Evolutionary conservation across 2,888 invertebrate genomes (phyloP), one percentile per base, ranked within the genome.

Genomic region (Heteromyza rotundicornis): DNA sequence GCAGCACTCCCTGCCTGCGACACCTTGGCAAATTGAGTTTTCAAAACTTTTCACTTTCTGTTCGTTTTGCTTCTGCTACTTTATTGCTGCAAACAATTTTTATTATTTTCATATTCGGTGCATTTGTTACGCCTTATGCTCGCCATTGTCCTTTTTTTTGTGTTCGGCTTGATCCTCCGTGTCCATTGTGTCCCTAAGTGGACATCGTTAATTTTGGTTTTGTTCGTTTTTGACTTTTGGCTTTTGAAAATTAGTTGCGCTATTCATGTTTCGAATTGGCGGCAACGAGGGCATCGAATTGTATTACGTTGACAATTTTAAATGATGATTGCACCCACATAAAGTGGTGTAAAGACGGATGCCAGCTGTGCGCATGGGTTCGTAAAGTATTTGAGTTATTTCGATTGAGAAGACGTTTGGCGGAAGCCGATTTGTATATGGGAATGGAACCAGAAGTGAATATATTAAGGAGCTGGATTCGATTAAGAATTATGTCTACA

Each of bases 171-270:
- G n/a, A n/a, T n/a, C 10, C 32, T 35, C n/a, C 2, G n/a, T 49
- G 24, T 40, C 47, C 44, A 57, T 65, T 65, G 57, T 59, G 56
- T 64, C 57, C 35, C 69, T 77, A 75, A 75, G 77, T 75, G 77
- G 77, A 69, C 75, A 74, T 68, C 75, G 72, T 76, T 77, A 70
- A 60, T 64, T 71, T 72, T 66, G 74, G 57, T 47, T 68, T 70
- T 71, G 68, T 68, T 51, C 36, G 22, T 57, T 64, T 60, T 71
- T 66, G 64, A 60, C 64, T 35, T 35, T 35, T 66, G 68, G 52
- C 66, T 75, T 74, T 76, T 77, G 71, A 76, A 76, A 76, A 76
- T 76, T 76, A 76, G 77, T 68, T 72, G 72, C 68, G 70, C 77
- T 76, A 76, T 76, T 76, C 75, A 75, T 55, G 64, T 51, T n/a